Base-by-base conservation (phyloP, 2,113 vertebrate genomes). In the Pleuronectes platessa region DNA sequence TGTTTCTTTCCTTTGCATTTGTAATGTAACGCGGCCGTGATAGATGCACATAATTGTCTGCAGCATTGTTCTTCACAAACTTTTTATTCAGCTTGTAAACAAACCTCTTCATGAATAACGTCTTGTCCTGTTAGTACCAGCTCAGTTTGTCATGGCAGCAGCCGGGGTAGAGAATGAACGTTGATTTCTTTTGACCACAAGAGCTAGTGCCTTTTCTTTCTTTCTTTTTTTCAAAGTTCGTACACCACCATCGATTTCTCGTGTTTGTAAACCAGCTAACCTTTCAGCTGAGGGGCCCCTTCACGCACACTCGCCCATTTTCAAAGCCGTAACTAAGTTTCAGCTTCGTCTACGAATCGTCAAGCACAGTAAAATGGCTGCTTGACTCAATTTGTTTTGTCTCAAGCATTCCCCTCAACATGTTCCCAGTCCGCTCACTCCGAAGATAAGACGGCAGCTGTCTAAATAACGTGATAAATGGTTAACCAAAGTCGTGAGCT, bases 131-230 rank as follows among this genome's bases (percentile, higher is more conserved):
- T 68, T 51, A 11, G 59, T 17, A 10, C 24, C 59, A n/a, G 24
- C 64, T 73, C 45, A 74, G 63, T 79, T 79, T 20, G 23, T 76
- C 55, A 54, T 56, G 27, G 45, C 65, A 73, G 67, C 58, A 67
- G 53, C 10, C 54, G 2, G 24, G 27, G 37, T 59, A 61, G 37
- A 71, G 47, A 71, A 64, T 49, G 45, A 55, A 68, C 49, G 56
- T 27, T 63, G 23, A 74, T 26, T n/a, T 23, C 11, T 62, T 78
- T 59, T 70, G 49, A 65, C 21, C 69, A 69, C 77, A 68, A 74
- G 58, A 81, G 80, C 73, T 84, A 77, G 89, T 93, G 89, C 88
- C 88, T 92, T 92, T 31, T 31, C 6, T 87, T 87, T 31, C 5
- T 87, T 87, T 69, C 86, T 69, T 54, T 66, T 81, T n/a, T n/a